Conservation (phyloP, 2,113 vertebrate species). For the Pelecanoides urinatrix region DNA sequence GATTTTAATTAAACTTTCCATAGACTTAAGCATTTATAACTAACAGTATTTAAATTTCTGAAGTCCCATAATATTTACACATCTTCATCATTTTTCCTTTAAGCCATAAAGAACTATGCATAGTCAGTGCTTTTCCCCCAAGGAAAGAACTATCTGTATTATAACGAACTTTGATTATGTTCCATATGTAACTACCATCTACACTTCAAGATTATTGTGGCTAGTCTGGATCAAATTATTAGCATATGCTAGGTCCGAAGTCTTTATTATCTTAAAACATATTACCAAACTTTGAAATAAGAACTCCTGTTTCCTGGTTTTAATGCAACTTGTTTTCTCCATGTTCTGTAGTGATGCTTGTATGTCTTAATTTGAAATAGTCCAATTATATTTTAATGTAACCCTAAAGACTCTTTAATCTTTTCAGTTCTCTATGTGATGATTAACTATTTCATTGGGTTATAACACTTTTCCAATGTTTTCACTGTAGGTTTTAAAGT, state of each 20-base stretch:
- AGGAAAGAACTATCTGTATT: not conserved
- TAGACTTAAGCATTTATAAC: not conserved
- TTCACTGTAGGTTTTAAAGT: not conserved
- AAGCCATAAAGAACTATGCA: not conserved
- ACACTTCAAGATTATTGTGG: not conserved
- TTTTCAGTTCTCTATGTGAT: not conserved
- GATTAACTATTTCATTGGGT: not conserved
- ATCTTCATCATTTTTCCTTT: not conserved
- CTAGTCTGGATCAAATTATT: not conserved
- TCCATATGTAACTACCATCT: not conserved
- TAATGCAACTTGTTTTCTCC: not conserved
- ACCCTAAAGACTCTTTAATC: not conserved
- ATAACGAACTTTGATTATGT: not conserved
- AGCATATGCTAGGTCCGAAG: not conserved
- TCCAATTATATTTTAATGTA: not conserved
- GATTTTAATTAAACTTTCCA: constrained; percentile 13
- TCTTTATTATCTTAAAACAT: not conserved
- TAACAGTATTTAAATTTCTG: not conserved
- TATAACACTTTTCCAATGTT: not conserved
- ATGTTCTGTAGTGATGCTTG: not conserved
- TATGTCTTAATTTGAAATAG: not conserved
- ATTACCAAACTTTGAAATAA: not conserved
- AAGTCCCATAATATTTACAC: not conserved
- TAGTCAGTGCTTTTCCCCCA: not conserved
- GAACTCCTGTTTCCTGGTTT: not conserved